Base-by-base conservation (phyloP, 2,888 invertebrate genomes). In the Smittia sp. region DNA sequence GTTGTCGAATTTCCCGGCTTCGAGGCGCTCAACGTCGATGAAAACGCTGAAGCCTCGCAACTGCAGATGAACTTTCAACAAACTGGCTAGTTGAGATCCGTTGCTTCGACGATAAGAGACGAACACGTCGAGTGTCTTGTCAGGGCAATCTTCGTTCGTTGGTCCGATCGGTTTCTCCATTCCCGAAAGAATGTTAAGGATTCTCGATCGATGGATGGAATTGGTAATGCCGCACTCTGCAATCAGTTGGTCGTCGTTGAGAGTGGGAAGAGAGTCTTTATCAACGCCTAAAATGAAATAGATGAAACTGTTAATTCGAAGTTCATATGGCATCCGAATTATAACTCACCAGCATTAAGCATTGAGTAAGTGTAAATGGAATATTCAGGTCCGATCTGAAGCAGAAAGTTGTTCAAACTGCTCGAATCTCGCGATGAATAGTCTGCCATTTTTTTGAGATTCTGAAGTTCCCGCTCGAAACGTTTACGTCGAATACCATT, bases 1-100 rank as follows among this genome's bases (percentile, higher is more conserved):
- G 80, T 98, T 98, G 82, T 99, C 98, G 83, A 99, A 99, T 84
- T 99, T 99, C 54, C 99, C 99, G 25, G 98, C 99, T 82, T 98
- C 95, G 75, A 99, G 84, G 77, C 97, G 86, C 82, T 99, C 99
- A 74, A 99, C 98, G 80, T 99, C 99, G 77, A 99, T 96, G 82
- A 99, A 99, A 25, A 98, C 98, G 25, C 94, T 91, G 83, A 96
- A 98, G 0, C 97, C 97, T 78, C 97, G 85, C 75, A 99, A 84
- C 82, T 98, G 96, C 68, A 99, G 86, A 80, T 99, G 98, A 39
- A 99, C 98, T 85, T 98, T 98, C 76, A 99, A 85, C 78, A 95
- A 85, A 85, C 94, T 93, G 76, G 98, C 98, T 78, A 98, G 83
- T 82, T 98, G 98, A 1, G 97, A 98, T 73, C 99, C 99, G 80